These are phyloP conservation scores for Mugil cephalus DNA, from an alignment of 2,113 vertebrate species.

Conservation along the genomic window DNA sequence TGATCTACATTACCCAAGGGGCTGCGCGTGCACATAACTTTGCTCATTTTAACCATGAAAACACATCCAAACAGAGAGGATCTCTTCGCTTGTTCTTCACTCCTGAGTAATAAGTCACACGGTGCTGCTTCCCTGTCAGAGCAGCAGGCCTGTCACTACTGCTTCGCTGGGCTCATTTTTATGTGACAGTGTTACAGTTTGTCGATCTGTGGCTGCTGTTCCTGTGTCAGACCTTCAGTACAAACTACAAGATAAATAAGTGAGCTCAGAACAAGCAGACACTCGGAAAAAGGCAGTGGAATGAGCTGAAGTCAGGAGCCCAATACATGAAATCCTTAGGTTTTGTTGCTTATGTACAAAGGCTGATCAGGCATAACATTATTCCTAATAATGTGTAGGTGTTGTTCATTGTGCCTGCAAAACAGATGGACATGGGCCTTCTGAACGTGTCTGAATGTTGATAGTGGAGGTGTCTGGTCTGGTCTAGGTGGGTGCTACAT, in stretches of 20 bases:
- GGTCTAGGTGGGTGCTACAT: no score
- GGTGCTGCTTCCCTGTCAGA: background rate
- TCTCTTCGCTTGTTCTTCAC: conserved; percentile 8
- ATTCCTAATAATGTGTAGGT: no score
- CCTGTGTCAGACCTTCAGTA: conserved; percentile 22
- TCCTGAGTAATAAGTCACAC: conserved; percentile 16
- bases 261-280: conserved; percentile 16
- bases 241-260: conserved; percentile 20
- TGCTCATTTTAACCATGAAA: conserved; percentile 8
- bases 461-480: no score
- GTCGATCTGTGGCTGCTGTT: conserved; percentile 25
- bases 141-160: conserved; percentile 3
- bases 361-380: conserved; percentile 18
- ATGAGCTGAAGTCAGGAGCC: conserved; percentile 40
- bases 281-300: conserved; percentile 7
- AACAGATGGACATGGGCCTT: no score
- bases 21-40: background rate
- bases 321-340: conserved; percentile 33
- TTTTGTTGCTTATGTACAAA: conserved; percentile 44
- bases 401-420: no score
- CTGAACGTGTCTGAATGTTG: no score
- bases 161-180: conserved; percentile 24
- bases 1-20: background rate
- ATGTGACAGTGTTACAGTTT: conserved; percentile 26
- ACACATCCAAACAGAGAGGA: background rate